A percentile compares a stretch with the other conserved stretches of the same genome.
phyloP scores from a whole-genome alignment of 2,888 invertebrate genomes.

The Drosophila anceps region DNA sequence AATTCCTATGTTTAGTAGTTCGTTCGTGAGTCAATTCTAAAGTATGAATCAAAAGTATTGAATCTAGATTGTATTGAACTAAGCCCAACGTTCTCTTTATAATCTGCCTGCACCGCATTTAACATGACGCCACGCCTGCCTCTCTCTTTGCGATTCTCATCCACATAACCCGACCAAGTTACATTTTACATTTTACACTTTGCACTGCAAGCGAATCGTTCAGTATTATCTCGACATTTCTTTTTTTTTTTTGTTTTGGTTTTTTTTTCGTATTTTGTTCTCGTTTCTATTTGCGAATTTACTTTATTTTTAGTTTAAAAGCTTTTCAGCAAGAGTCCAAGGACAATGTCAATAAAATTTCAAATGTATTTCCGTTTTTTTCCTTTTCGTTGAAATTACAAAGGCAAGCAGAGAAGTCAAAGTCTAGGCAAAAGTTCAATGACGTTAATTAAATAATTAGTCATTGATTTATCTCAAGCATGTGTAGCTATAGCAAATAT shows the following conservation, averaged over 20 bases:
- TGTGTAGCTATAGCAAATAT: constrained; percentile 30
- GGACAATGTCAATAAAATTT: constrained; percentile 75
- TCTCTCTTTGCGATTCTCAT: constrained; percentile 8
- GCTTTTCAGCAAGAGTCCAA: constrained; percentile 73
- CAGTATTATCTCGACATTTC: constrained; percentile 39
- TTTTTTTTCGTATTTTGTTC: constrained; percentile 23
- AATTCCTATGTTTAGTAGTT: constrained; percentile 15
- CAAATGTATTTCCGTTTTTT: constrained; percentile 67
- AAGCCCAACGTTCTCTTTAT: constrained; percentile 16
- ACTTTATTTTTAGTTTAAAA: constrained; percentile 80
- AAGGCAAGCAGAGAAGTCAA: constrained; percentile 55
- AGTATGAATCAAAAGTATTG: constrained; percentile 21
- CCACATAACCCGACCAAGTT: constrained; percentile 20
- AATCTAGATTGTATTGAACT: constrained; percentile 2
- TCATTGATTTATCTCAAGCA: constrained; percentile 63
- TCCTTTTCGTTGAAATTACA: constrained; percentile 40
- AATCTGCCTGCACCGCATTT: constrained; percentile 12
- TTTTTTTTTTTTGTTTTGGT: constrained; percentile 23
- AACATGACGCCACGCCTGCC: constrained; percentile 1
- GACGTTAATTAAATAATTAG: constrained; percentile 69
- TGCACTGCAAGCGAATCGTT: constrained; percentile 40
- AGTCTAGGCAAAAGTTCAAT: constrained; percentile 79
- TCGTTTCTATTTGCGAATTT: constrained; percentile 62
- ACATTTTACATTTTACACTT: constrained; percentile 30
- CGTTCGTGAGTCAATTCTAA: constrained; percentile 15